phyloP scores from a whole-genome alignment of 2,888 invertebrate species.

The Prionchulus punctatus region DNA sequence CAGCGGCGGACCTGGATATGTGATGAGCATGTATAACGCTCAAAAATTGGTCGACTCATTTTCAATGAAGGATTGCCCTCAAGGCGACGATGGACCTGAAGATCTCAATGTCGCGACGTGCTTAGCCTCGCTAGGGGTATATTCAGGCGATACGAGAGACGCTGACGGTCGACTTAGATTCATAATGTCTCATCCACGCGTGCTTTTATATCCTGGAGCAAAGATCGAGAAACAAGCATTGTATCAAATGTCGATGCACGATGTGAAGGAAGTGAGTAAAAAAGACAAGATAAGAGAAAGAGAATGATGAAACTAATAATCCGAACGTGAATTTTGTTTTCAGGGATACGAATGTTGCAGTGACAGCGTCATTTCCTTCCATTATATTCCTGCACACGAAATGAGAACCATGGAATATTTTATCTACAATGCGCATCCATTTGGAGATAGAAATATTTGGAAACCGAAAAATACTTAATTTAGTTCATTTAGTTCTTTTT shows the following conservation, averaged over 20 bases:
- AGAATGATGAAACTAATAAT: too few species aligned
- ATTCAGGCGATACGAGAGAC: conserved; percentile 68
- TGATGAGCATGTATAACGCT: conserved; percentile 48
- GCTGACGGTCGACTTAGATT: conserved; percentile 61
- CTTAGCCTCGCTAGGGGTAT: conserved; percentile 59
- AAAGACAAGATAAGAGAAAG: too few species aligned
- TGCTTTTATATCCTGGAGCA: too few species aligned
- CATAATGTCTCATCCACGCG: too few species aligned
- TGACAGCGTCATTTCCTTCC: conserved; percentile 75
- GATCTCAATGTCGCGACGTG: conserved; percentile 79
- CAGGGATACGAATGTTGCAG: conserved; percentile 71
- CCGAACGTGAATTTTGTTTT: too few species aligned
- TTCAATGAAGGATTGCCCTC: too few species aligned
- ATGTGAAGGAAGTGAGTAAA: too few species aligned
- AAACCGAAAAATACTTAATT: too few species aligned
- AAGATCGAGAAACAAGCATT: too few species aligned
- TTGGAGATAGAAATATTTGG: neutral
- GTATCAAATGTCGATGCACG: too few species aligned
- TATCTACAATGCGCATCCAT: conserved; percentile 67
- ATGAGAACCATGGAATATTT: conserved; percentile 83
- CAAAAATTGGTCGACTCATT: neutral
- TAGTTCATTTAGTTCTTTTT: too few species aligned
- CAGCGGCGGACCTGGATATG: conserved; percentile 53
- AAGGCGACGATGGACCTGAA: conserved; percentile 37
- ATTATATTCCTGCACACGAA: conserved; percentile 64